Conservation (phyloP, 2,797 vertebrate species). For the Urophycis tenuis region DNA sequence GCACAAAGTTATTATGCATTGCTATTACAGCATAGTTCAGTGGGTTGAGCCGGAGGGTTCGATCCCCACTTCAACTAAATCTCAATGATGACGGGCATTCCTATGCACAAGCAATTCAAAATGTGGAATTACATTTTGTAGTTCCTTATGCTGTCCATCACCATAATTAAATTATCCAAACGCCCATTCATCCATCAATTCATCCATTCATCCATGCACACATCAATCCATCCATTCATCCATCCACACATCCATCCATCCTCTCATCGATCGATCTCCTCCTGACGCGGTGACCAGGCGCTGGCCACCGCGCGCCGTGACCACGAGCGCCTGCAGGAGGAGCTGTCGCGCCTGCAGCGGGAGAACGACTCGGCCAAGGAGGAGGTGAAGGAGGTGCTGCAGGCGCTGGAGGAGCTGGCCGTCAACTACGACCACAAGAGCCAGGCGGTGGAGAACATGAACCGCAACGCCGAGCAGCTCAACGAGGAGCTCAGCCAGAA, state of each 20-base stretch:
- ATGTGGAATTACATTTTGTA: too few species aligned
- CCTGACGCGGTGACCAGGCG: slow-evolving; percentile 70
- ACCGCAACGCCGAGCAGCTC: slow-evolving; percentile 78
- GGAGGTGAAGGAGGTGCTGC: slow-evolving; percentile 96
- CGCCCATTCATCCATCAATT: background rate
- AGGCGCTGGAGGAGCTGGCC: slow-evolving; percentile 93
- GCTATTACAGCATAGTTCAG: too few species aligned
- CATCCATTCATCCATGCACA: background rate
- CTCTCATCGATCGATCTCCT: background rate
- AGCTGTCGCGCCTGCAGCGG: slow-evolving; percentile 82
- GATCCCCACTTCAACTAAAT: too few species aligned
- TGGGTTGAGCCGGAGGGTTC: too few species aligned
- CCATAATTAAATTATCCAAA: background rate
- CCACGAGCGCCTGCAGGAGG: slow-evolving; percentile 86
- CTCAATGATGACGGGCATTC: too few species aligned
- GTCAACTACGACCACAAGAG: slow-evolving; percentile 99
- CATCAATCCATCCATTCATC: background rate
- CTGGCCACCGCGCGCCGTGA: slow-evolving; percentile 79
- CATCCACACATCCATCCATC: background rate
- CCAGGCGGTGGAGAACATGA: slow-evolving; percentile 88
- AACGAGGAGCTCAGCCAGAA: slow-evolving; percentile 85
- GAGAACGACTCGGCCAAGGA: slow-evolving; percentile 86
- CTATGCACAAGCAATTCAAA: too few species aligned
- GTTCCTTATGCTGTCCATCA: background rate
- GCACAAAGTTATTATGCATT: too few species aligned